Evolutionary conservation across 1,140 invertebrate genomes (phyloP).

Genomic region (Lerema accius): DNA sequence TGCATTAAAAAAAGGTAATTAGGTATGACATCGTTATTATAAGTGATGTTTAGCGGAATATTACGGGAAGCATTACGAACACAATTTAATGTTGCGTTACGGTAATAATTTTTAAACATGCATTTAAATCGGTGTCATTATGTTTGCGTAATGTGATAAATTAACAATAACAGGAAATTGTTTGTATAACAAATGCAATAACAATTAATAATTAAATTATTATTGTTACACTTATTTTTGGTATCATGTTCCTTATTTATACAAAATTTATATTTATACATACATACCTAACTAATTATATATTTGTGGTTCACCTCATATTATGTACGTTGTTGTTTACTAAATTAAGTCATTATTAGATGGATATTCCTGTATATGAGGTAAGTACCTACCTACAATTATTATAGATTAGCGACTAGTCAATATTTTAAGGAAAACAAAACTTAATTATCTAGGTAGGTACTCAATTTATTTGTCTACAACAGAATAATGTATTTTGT

Average conservation of each 20-base stretch:
- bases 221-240: constrained; percentile 1
- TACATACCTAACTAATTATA: not conserved
- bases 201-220: constrained; percentile 9
- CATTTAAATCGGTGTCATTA: not conserved
- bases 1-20: too few relatives aligned
- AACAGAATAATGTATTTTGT: not conserved
- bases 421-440: constrained; percentile 4
- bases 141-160: not conserved
- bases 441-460: not conserved
- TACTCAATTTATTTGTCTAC: too few relatives aligned
- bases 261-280: not conserved
- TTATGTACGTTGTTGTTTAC: not conserved
- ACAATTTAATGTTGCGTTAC: too few relatives aligned
- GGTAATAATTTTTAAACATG: not conserved
- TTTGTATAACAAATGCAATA: constrained; percentile 2
- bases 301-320: not conserved
- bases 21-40: too few relatives aligned
- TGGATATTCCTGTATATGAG: too few relatives aligned
- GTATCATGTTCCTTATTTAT: constrained; percentile 1
- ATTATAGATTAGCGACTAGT: too few relatives aligned
- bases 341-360: not conserved
- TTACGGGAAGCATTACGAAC: too few relatives aligned
- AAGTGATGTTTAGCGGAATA: too few relatives aligned
- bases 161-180: constrained; percentile 16
- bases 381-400: too few relatives aligned